Evolutionary conservation across 2,113 vertebrate species (phyloP).

Genomic region (Orthonyx spaldingii): DNA sequence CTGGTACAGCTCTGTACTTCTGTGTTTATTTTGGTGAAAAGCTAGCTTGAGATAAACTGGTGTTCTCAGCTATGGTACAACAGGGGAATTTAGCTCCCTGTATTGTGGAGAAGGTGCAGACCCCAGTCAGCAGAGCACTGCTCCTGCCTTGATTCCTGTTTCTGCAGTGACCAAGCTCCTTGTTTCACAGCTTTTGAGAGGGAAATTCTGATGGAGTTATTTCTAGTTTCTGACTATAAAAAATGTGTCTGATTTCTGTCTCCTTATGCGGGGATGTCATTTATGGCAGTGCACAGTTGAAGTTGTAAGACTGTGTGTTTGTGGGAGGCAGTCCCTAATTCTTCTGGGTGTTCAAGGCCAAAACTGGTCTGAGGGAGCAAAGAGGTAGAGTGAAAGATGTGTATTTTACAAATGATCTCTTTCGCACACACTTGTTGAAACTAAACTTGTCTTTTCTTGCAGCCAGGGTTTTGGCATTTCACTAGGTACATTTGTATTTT

Average conservation of each 20-base stretch:
- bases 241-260: not conserved
- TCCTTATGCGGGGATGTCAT: fast-evolving
- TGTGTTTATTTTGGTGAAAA: not conserved
- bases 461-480: not conserved
- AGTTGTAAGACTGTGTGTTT: not conserved
- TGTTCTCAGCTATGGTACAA: not conserved
- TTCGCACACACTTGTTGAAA: not conserved
- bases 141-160: not conserved
- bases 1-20: not conserved
- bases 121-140: not conserved
- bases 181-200: not conserved
- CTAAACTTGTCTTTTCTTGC: not conserved
- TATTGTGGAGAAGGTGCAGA: not conserved
- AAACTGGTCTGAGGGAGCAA: not conserved
- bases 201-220: not conserved
- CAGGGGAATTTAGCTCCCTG: not conserved
- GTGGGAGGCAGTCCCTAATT: not conserved
- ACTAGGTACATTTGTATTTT: not conserved
- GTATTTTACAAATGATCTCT: not conserved
- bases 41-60: not conserved
- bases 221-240: not conserved
- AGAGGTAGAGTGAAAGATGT: not conserved
- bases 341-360: not conserved
- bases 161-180: not conserved
- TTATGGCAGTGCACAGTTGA: not conserved